A percentile compares a stretch with the other conserved stretches of the same genome.
Evolutionary conservation across 2,888 invertebrate genomes (phyloP).

Genomic region (Sesia bembeciformis): DNA sequence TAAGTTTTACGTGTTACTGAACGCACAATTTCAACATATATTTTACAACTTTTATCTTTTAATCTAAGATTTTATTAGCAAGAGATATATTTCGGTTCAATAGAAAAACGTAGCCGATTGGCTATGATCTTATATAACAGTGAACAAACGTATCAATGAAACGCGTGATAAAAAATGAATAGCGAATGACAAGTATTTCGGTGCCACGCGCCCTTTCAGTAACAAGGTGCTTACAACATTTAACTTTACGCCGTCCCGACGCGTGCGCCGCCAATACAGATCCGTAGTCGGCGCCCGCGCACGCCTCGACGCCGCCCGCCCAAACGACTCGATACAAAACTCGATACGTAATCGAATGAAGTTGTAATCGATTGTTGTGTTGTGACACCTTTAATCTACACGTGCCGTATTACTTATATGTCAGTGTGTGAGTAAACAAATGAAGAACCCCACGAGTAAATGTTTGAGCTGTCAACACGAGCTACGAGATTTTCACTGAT

Average conservation of each 20-base stretch:
- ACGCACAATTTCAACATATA: too few relatives aligned
- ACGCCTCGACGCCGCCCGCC: conserved; percentile 67
- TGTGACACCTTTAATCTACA: conserved; percentile 2
- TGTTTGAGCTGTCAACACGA: conserved; percentile 56
- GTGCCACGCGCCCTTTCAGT: background rate
- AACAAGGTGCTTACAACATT: conserved; percentile 31
- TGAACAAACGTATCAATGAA: background rate
- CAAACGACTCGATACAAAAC: conserved; percentile 19
- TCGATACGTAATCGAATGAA: conserved; percentile 7
- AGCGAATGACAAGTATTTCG: background rate
- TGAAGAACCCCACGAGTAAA: conserved; percentile 32
- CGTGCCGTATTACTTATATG: conserved; percentile 7
- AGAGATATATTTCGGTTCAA: too few relatives aligned
- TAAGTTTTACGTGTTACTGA: too few relatives aligned
- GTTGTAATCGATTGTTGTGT: conserved; percentile 7
- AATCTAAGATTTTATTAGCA: too few relatives aligned
- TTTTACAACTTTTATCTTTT: too few relatives aligned
- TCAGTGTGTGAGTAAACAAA: conserved; percentile 22
- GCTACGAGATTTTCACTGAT: conserved; percentile 24
- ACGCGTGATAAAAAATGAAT: background rate
- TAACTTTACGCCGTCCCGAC: conserved; percentile 40
- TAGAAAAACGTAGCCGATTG: too few relatives aligned
- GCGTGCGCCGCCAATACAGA: conserved; percentile 46
- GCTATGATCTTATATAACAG: background rate
- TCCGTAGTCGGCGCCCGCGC: conserved; percentile 58